Base-by-base conservation (phyloP, 2,797 vertebrate genomes). In the Fistularia commersonii region DNA sequence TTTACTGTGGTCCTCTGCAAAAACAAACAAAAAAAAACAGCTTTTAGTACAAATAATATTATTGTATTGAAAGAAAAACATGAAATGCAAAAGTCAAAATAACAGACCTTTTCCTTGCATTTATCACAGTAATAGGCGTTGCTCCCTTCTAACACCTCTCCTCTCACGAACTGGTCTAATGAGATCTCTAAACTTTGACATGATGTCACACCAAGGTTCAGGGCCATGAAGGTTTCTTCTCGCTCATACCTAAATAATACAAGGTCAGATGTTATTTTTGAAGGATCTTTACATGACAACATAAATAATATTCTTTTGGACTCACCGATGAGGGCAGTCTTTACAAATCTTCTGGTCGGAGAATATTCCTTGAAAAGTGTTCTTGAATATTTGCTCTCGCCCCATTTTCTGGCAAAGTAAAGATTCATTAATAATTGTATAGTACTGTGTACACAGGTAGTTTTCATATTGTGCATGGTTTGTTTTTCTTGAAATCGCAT, bases 261-360 rank as follows among this genome's bases (percentile, higher is more conserved):
- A 41, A 59, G 8, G 33, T 70, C 10, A 64, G 35, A 23, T 1
- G 35, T 38, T 9, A 38, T 8, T 3, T 11, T 4, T 11, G 12
- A 23, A 0, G 8, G 1, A 8, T 38, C 1, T 41, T 4, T 13
- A 31, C 37, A 31, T 36, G 0, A 45, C 34, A 60, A 0, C 14
- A 12, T 2, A 6, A 45, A 48, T 4, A 11, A 37, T 38, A 6
- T 23, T 7, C 23, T 10, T 32, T 8, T 3, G 1, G 10, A 44
- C 88, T 85, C 52, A 98, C 97, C 97, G 92, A 82, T 99, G 97
- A 55, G 97, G 97, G 71, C 97, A 99, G 79, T 99, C 97, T 89
- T 99, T 99, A 76, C 96, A 99, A 80, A 99, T 98, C 88, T 99
- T 99, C 90, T 99, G 97, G 85, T 99, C 97, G 0, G 97, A 99